Evolutionary conservation across 2,888 invertebrate species (phyloP).

Genomic region (Sarcophaga subvicina): DNA sequence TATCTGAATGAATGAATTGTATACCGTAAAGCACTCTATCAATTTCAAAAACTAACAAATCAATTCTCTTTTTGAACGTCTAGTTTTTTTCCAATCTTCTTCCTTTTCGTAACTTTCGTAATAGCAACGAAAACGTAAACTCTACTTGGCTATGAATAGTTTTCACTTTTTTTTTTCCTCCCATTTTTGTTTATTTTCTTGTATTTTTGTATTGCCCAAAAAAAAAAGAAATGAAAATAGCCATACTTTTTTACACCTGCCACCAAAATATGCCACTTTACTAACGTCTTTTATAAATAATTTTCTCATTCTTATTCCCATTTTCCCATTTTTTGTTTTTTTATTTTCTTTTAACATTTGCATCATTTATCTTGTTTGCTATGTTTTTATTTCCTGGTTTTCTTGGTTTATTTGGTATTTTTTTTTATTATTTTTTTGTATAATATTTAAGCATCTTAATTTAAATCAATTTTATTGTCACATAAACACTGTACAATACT

Average conservation of each 20-base stretch:
- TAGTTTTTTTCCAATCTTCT: not conserved
- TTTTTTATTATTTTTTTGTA: not conserved
- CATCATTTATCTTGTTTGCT: not conserved
- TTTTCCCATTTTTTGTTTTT: not conserved
- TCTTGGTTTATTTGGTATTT: not conserved
- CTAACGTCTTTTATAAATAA: not conserved
- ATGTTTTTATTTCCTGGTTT: not conserved
- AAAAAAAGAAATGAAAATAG: not conserved
- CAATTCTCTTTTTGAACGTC: conserved; percentile 26
- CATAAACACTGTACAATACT: not conserved
- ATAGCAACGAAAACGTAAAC: conserved; percentile 13
- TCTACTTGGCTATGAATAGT: conserved; percentile 19
- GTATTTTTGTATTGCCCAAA: not conserved
- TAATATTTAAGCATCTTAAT: not conserved
- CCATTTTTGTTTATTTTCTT: not conserved
- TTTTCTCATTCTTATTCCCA: not conserved
- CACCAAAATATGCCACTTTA: not conserved
- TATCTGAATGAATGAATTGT: not conserved
- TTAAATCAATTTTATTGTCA: too few species aligned
- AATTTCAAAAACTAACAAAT: conserved; percentile 45
- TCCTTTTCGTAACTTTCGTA: conserved; percentile 7
- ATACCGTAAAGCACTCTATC: conserved; percentile 48
- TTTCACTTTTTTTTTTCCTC: not conserved
- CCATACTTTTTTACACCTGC: conserved; percentile 29
- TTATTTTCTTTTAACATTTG: not conserved